Base-by-base conservation (phyloP, 2,888 invertebrate genomes). In the Andrena hattorfiana region DNA sequence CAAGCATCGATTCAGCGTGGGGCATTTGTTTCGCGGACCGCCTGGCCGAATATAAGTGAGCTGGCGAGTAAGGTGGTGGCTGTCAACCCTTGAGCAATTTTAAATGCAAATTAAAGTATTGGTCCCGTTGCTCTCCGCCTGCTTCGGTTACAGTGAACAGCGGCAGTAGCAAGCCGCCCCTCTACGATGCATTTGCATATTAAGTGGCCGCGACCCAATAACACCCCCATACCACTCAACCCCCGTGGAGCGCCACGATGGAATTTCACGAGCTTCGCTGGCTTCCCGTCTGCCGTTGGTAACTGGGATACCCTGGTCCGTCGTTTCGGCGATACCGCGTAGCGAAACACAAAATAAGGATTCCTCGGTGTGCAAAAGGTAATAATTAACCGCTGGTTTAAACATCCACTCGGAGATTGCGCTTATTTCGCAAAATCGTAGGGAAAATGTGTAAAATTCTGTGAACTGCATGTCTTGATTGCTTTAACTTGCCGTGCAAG, bases 101-200 rank as follows among this genome's bases (percentile, higher is more conserved):
- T 92, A 93, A 92, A 93, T 93, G 93, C 93, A 93, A 93, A 93
- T 93, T 93, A 92, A 93, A 93, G 93, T 93, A 93, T 93, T 92
- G 93, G 92, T 90, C 90, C 89, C 85, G 87, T 88, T 89, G 90
- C 86, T 85, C 86, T 87, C 84, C 85, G 89, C 85, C 90, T 90
- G 85, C 85, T 83, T 81, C 85, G 87, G 88, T 81, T 85, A 83
- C 75, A 68, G 63, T 68, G 70, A 80, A 75, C 81, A 69, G 74
- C 69, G 35, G 64, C 76, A 79, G 82, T 84, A 86, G 81, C 84
- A 63, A 77, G 81, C 83, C 82, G 85, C 90, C 89, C 89, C 89
- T 89, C 91, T 88, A 85, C 83, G 89, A 75, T 89, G 88, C 90
- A 93, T 93, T 93, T 93, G 90, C 93, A 93, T 93, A 93, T 93